A percentile compares a stretch with the other conserved stretches of the same genome.
phyloP scores from a whole-genome alignment of 2,113 vertebrate genomes.

The Okapia johnstoni region DNA sequence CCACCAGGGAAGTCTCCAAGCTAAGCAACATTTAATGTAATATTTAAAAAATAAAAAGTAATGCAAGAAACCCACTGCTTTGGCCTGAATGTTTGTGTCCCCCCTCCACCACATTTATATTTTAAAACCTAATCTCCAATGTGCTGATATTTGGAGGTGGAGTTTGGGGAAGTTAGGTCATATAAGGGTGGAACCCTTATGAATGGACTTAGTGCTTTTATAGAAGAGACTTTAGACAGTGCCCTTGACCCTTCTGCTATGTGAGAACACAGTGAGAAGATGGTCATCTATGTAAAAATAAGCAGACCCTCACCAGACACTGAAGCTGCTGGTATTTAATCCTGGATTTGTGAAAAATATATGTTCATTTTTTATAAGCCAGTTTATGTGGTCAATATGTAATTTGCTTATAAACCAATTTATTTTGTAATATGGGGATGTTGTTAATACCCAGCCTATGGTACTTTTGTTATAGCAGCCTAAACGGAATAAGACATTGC shows the following conservation, averaged over 20 bases:
- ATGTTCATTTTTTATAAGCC: background rate
- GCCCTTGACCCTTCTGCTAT: too few relatives aligned
- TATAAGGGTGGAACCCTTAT: too few relatives aligned
- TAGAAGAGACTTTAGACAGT: background rate
- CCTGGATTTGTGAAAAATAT: background rate
- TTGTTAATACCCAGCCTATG: background rate
- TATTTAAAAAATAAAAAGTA: background rate
- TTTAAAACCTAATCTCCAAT: background rate
- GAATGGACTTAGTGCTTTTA: background rate
- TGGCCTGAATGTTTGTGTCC: background rate
- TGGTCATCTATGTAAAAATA: background rate
- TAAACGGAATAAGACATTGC: background rate
- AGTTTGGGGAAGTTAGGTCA: background rate
- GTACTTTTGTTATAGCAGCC: background rate
- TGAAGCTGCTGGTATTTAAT: background rate
- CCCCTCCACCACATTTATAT: background rate
- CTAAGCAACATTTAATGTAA: background rate
- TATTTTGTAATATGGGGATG: background rate
- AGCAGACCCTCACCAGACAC: background rate
- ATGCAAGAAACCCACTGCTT: background rate
- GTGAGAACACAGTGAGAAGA: background rate
- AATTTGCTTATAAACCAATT: background rate
- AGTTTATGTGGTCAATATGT: background rate
- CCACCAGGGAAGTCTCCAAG: background rate
- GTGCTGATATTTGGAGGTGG: too few relatives aligned